Evolutionary conservation across 1,140 invertebrate species (phyloP).

Genomic region (Orchestia grillus): DNA sequence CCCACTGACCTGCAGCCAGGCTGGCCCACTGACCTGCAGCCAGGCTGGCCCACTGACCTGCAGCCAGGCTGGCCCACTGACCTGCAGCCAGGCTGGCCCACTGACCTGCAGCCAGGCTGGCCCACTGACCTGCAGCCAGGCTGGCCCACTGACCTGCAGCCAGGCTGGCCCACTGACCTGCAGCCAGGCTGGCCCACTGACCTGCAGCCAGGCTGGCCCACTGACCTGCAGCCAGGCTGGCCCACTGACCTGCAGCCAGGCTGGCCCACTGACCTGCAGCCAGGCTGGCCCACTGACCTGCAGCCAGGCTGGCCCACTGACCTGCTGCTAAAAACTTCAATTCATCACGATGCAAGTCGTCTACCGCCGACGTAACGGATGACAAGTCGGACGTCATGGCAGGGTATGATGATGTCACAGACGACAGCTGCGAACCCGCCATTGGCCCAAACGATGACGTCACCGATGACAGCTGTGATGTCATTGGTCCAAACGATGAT

Average conservation of each 20-base stretch:
- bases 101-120: no score
- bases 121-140: no score
- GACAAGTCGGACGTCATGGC: background rate
- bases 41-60: no score
- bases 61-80: no score
- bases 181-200: background rate
- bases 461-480: background rate
- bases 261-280: no score
- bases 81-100: no score
- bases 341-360: slow-evolving; percentile 2
- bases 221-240: background rate
- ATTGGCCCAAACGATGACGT: background rate
- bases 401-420: slow-evolving; percentile 22
- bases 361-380: background rate
- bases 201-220: background rate
- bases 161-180: no score
- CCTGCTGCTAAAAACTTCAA: background rate
- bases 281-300: background rate
- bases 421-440: slow-evolving; percentile 10
- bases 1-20: no score
- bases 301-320: background rate
- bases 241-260: background rate
- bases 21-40: no score
- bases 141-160: no score
- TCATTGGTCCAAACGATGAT: slow-evolving; percentile 38